Percentiles rank a stretch among this genome's conserved stretches.
These are phyloP conservation scores for Pseudachorutes palmiensis DNA, from an alignment of 1,140 invertebrate genomes.

Conservation along the genomic window DNA sequence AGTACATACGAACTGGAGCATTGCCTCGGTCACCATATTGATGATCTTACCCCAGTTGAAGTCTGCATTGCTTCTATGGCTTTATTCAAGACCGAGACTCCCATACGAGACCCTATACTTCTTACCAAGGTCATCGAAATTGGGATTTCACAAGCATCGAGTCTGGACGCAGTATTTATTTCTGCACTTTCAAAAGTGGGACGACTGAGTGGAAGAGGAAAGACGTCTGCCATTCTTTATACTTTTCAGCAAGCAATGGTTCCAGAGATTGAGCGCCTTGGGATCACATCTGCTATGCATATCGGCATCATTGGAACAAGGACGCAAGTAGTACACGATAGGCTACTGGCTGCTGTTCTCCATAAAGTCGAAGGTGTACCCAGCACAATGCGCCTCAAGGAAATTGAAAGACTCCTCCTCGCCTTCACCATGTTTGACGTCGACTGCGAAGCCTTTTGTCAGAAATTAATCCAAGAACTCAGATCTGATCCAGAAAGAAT, in stretches of 20 bases:
- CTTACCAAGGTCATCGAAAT: conserved; percentile 44
- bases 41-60: conserved; percentile 49
- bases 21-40: conserved; percentile 43
- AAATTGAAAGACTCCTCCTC: conserved; percentile 53
- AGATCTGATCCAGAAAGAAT: conserved; percentile 40
- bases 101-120: conserved; percentile 45
- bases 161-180: conserved; percentile 47
- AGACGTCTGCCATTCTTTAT: conserved; percentile 38
- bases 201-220: conserved; percentile 42
- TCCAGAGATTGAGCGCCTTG: conserved; percentile 44
- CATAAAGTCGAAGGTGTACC: conserved; percentile 39
- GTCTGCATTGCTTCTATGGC: conserved; percentile 51
- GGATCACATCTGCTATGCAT: conserved; percentile 46
- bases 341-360: conserved; percentile 33
- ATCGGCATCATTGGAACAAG: conserved; percentile 48
- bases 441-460: conserved; percentile 44
- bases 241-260: conserved; percentile 40
- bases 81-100: conserved; percentile 53
- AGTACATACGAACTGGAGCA: conserved; percentile 52
- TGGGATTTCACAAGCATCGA: conserved; percentile 41
- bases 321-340: conserved; percentile 43
- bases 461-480: conserved; percentile 46
- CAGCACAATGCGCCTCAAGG: conserved; percentile 49
- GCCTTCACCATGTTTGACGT: conserved; percentile 47
- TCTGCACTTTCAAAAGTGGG: conserved; percentile 50